Conservation (phyloP, 2,113 vertebrate genomes). For the Phalacrocorax aristotelis region DNA sequence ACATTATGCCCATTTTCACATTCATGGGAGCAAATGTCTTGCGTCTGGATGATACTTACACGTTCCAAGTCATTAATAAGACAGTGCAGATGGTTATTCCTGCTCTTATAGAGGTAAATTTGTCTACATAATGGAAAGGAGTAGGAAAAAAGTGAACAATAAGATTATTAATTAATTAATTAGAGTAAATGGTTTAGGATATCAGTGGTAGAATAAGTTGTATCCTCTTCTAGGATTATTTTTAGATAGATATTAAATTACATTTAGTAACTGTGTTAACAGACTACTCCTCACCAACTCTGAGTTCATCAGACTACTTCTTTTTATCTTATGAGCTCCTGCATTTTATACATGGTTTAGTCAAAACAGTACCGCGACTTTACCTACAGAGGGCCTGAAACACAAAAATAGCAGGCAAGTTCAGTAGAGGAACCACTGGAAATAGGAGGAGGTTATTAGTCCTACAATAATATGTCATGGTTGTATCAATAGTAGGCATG, state of each 20-base stretch:
- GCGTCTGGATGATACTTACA: slow-evolving; percentile 94
- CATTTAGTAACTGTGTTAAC: neutral
- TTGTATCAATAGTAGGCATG: neutral
- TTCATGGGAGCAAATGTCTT: slow-evolving; percentile 96
- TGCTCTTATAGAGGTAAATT: slow-evolving; percentile 87
- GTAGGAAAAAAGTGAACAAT: neutral
- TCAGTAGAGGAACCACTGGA: neutral
- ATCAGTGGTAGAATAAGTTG: neutral
- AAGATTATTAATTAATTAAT: neutral
- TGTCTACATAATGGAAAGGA: neutral
- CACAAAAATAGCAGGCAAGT: neutral
- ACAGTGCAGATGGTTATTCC: slow-evolving; percentile 95
- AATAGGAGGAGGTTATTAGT: neutral
- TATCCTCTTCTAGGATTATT: neutral
- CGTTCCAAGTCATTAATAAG: slow-evolving; percentile 94
- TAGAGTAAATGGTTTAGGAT: neutral
- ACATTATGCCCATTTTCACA: slow-evolving; percentile 99
- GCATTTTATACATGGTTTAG: neutral
- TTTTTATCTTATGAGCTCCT: neutral
- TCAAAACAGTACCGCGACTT: neutral
- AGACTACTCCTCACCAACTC: neutral
- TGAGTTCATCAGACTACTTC: neutral
- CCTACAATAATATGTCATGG: neutral
- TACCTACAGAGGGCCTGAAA: neutral
- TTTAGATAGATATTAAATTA: neutral